Base-by-base conservation (phyloP, 2,113 vertebrate genomes). In the Laticauda colubrina region DNA sequence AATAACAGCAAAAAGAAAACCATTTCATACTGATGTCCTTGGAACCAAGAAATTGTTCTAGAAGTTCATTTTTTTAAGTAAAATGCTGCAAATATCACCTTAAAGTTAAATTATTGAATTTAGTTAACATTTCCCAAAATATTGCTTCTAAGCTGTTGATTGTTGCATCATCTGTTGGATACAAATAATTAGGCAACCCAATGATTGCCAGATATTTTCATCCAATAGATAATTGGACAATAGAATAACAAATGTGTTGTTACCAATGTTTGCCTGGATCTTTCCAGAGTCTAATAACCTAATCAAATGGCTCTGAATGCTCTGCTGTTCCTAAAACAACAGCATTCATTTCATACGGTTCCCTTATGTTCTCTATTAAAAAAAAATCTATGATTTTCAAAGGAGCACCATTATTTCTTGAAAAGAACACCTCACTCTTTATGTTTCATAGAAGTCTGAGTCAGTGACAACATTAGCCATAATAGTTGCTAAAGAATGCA, bases 1-100 rank as follows among this genome's bases (percentile, higher is more conserved):
- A 53, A 51, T 75, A 93, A 7, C 43, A 94, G 89, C 56, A 45
- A 75, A 93, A 85, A 92, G 59, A 87, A 8, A 45, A 86, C 59
- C 3, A 23, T 90, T 92, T 91, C 48, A 23, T 55, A 91, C 23
- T 87, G 51, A 51, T 5, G 45, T 87, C 43, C 59, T 87, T 86
- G 81, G 87, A 91, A 59, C 29, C 15, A 57, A 85, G 45, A 14
- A 39, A 64, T 88, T 64, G 34, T 88, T 48, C 48, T 51, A 64
- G 51, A 39, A 90, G 24, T 4, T 0, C 88, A n/a, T 51, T 18
- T 53, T 53, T 43, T n/a, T 4, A 87, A 61, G 20, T 53, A 87
- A 87, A 91, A 59, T 90, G 90, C 88, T 91, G 34, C 56, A 81
- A 0, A 0, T 64, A 87, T 56, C 87, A 23, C 87, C 0, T 3